phyloP scores from a whole-genome alignment of 1,140 invertebrate genomes.

The Hypothenemus hampei region DNA sequence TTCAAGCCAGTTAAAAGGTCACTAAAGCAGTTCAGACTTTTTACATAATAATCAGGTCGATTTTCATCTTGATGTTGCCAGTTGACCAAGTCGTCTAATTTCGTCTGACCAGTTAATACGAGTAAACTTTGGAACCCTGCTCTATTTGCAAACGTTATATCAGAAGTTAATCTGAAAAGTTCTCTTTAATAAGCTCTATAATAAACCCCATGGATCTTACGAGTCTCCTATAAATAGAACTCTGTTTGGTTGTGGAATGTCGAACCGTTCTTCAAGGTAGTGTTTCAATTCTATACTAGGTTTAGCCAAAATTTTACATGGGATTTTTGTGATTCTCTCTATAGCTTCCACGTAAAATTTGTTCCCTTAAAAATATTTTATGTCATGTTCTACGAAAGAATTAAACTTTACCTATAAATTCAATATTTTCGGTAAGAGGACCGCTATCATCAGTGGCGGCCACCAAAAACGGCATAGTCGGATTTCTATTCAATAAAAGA shows the following conservation, averaged over 20 bases:
- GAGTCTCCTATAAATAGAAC: conserved; percentile 24
- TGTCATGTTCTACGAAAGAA: neutral
- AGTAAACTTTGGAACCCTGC: conserved; percentile 19
- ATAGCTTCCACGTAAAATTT: conserved; percentile 21
- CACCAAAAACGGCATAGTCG: conserved; percentile 16
- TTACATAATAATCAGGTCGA: conserved; percentile 20
- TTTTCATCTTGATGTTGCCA: conserved; percentile 16
- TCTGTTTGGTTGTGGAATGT: conserved; percentile 10
- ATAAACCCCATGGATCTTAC: conserved; percentile 8
- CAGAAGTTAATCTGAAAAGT: conserved; percentile 17
- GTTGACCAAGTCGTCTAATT: conserved; percentile 21
- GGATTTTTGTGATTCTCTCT: conserved; percentile 9
- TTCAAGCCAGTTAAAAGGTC: neutral
- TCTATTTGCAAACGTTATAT: conserved; percentile 20
- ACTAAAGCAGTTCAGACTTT: conserved; percentile 10
- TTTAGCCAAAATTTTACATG: conserved; percentile 13
- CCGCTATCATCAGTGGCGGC: conserved; percentile 18
- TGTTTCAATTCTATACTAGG: conserved; percentile 22
- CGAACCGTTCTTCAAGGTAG: conserved; percentile 13
- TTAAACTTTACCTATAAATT: conserved; percentile 16
- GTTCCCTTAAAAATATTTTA: conserved; percentile 7
- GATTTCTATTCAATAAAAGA: conserved; percentile 12
- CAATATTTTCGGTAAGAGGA: conserved; percentile 16
- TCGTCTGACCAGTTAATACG: conserved; percentile 19
- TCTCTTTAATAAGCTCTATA: neutral